Percentiles rank a stretch among this genome's conserved stretches.
Evolutionary conservation across 2,113 vertebrate genomes (phyloP).

Genomic region (Harpagus bidentatus): DNA sequence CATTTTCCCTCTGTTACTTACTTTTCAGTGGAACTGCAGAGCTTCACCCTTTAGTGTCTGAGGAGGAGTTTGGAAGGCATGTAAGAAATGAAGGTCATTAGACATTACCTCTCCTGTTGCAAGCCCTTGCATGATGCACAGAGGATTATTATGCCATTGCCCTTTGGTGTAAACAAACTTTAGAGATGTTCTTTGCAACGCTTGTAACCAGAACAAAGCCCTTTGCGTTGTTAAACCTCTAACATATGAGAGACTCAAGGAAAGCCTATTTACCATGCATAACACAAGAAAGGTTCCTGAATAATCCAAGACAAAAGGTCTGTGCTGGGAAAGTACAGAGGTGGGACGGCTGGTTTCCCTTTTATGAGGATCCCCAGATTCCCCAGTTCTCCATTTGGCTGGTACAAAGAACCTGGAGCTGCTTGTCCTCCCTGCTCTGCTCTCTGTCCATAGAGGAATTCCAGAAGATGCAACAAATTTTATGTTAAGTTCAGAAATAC

Average conservation of each 20-base stretch:
- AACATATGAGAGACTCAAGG: background rate
- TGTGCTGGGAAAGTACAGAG: constrained; percentile 19
- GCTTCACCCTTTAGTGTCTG: constrained; percentile 48
- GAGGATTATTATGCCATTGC: constrained; percentile 43
- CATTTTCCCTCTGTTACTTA: constrained; percentile 24
- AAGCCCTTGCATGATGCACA: constrained; percentile 52
- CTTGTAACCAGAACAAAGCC: constrained; percentile 63
- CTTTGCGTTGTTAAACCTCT: background rate
- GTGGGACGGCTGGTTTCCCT: constrained; percentile 26
- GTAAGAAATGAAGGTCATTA: constrained; percentile 52
- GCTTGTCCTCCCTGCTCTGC: constrained; percentile 15
- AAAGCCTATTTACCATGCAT: constrained; percentile 31
- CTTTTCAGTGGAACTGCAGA: constrained; percentile 13
- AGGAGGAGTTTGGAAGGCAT: constrained; percentile 48
- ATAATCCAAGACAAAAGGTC: constrained; percentile 35
- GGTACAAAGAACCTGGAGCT: background rate
- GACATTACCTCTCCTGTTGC: constrained; percentile 36
- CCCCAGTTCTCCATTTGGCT: background rate
- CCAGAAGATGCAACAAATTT: background rate
- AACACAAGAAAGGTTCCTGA: constrained; percentile 30
- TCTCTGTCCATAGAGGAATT: background rate
- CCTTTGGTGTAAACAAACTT: constrained; percentile 61
- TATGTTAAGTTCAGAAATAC: background rate
- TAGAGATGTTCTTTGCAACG: constrained; percentile 9
- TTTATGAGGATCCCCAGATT: constrained; percentile 16